Conservation (phyloP, 2,113 vertebrate genomes). For the Peromyscus californicus region DNA sequence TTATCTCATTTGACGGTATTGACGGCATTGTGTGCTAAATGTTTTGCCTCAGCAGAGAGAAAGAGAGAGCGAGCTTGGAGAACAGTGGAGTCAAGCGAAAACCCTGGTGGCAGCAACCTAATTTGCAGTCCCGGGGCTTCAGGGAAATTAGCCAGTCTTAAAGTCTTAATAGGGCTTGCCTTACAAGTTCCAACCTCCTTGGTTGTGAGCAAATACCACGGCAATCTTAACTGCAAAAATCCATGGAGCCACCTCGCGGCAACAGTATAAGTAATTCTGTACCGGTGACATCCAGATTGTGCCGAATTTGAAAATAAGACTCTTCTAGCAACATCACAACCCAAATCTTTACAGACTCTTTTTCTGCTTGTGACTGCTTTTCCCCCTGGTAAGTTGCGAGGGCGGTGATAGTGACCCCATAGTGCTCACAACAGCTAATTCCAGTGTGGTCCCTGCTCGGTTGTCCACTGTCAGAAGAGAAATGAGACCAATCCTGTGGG, state of each 20-base stretch:
- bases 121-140: slow-evolving; percentile 66
- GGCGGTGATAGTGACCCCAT: accelerated
- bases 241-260: background rate
- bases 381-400: background rate
- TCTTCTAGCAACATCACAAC: background rate
- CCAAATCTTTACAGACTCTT: background rate
- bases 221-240: slow-evolving; percentile 48
- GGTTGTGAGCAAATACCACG: slow-evolving; percentile 52
- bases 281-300: background rate
- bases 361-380: background rate
- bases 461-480: background rate
- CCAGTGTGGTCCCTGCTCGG: background rate
- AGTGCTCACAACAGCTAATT: background rate
- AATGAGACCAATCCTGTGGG: background rate
- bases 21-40: slow-evolving; percentile 28
- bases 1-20: slow-evolving; percentile 57
- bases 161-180: slow-evolving; percentile 60
- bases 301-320: slow-evolving; percentile 5
- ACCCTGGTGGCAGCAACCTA: slow-evolving; percentile 67
- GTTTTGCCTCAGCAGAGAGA: slow-evolving; percentile 63
- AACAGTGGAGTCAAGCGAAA: slow-evolving; percentile 72
- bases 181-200: slow-evolving; percentile 61
- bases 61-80: slow-evolving; percentile 26
- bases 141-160: slow-evolving; percentile 73
- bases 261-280: background rate